A percentile compares a stretch with the other conserved stretches of the same genome.
These are phyloP conservation scores for Chymomyza caudatula DNA, from an alignment of 2,888 invertebrate genomes.

Conservation along the genomic window DNA sequence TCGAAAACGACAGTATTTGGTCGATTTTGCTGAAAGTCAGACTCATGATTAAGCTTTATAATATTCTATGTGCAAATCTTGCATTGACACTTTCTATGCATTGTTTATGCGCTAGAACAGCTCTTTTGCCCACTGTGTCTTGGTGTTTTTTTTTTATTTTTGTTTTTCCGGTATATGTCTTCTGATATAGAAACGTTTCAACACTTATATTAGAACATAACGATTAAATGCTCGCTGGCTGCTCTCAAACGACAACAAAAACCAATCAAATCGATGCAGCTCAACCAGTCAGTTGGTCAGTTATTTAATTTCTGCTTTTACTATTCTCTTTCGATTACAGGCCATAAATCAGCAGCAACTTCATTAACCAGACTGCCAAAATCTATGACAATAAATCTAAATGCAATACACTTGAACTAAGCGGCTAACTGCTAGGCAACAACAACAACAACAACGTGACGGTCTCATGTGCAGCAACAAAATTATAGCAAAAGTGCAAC, in stretches of 20 bases:
- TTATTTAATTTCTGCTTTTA: neutral
- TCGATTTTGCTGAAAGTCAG: too few relatives aligned
- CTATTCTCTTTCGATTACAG: neutral
- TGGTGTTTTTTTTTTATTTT: too few relatives aligned
- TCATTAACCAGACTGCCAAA: constrained; percentile 71
- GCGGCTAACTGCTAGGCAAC: neutral
- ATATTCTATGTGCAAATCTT: too few relatives aligned
- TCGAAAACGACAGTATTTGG: too few relatives aligned
- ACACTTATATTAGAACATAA: neutral
- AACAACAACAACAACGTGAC: constrained; percentile 43
- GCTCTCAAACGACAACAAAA: neutral
- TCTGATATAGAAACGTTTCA: too few relatives aligned
- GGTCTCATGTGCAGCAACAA: constrained; percentile 33
- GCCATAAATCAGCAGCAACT: constrained; percentile 67
- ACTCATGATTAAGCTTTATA: too few relatives aligned
- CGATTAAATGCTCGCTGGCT: too few relatives aligned
- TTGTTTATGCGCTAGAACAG: too few relatives aligned
- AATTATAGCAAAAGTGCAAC: constrained; percentile 43
- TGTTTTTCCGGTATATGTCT: too few relatives aligned
- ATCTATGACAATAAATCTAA: constrained; percentile 63
- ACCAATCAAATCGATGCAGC: neutral
- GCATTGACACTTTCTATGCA: too few relatives aligned
- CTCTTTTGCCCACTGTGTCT: too few relatives aligned
- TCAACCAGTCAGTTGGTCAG: neutral
- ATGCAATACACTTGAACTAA: neutral